Evolutionary conservation across 1,140 invertebrate genomes (phyloP).

Genomic region (Aphelenchoides fujianensis): DNA sequence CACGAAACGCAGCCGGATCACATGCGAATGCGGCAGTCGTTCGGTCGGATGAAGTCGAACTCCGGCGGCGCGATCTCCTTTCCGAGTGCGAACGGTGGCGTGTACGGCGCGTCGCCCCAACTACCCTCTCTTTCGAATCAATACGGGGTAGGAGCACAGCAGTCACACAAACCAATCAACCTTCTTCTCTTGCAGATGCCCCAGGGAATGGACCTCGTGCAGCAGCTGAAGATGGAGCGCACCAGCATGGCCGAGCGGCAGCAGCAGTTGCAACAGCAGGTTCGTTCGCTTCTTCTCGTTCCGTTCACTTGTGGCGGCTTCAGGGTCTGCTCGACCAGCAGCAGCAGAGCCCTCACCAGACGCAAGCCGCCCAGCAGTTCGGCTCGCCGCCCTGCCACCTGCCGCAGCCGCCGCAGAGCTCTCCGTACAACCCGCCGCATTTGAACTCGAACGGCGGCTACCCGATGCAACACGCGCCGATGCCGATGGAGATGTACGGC

Average conservation of each 20-base stretch:
- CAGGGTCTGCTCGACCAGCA: slow-evolving; percentile 23
- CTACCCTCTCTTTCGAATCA: too few relatives aligned
- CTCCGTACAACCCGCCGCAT: not conserved
- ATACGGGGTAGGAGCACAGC: too few relatives aligned
- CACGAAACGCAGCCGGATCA: not conserved
- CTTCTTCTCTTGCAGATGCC: too few relatives aligned
- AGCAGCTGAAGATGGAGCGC: slow-evolving; percentile 25
- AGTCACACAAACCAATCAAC: too few relatives aligned
- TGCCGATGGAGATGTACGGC: not conserved
- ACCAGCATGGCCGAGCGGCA: slow-evolving; percentile 27
- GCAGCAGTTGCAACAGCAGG: slow-evolving; percentile 25
- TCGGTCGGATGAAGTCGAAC: not conserved
- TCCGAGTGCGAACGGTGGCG: not conserved
- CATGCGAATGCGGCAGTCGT: not conserved
- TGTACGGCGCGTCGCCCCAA: too few relatives aligned
- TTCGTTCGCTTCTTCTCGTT: too few relatives aligned
- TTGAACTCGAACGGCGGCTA: not conserved
- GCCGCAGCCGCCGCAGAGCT: not conserved
- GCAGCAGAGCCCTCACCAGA: slow-evolving; percentile 23
- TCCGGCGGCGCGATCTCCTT: not conserved
- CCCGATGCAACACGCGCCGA: not conserved
- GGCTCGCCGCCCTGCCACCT: slow-evolving; percentile 13
- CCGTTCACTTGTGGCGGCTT: too few relatives aligned
- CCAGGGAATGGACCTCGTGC: slow-evolving; percentile 19
- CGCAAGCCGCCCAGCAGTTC: slow-evolving; percentile 11